Evolutionary conservation across 2,888 invertebrate genomes (phyloP).

Genomic region (Tholera decimalis): DNA sequence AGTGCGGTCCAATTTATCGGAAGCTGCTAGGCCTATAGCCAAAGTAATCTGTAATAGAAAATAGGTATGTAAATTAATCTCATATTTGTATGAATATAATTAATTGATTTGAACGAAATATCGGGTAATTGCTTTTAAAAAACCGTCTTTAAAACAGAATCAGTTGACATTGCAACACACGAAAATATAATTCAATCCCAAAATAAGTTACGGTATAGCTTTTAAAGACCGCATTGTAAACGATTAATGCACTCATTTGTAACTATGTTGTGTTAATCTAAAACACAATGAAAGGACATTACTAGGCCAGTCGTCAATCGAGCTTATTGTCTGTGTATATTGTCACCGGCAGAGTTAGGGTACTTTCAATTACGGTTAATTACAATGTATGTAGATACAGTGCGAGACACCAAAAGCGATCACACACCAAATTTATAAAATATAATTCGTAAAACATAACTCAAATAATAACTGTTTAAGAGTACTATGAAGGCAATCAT

Average conservation of each 20-base stretch:
- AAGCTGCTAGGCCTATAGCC: conserved; percentile 70
- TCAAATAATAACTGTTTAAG: rapidly evolving
- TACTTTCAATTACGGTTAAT: conserved; percentile 41
- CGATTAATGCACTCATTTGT: conserved; percentile 5
- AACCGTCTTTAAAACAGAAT: not conserved
- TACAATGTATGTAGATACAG: conserved; percentile 42
- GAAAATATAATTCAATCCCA: conserved; percentile 28
- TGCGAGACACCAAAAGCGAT: conserved; percentile 14
- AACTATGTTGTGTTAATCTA: conserved; percentile 25
- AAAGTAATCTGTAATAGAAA: conserved; percentile 77
- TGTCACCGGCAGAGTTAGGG: conserved; percentile 28
- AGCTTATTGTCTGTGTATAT: conserved; percentile 20
- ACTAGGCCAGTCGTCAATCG: conserved; percentile 30
- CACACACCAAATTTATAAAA: not conserved
- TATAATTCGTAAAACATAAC: not conserved
- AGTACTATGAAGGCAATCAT: not conserved
- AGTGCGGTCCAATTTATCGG: conserved; percentile 80
- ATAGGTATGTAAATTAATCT: not conserved
- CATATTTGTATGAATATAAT: too few relatives aligned
- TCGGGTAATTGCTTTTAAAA: not conserved
- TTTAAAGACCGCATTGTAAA: not conserved
- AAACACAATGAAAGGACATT: conserved; percentile 35
- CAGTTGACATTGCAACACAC: not conserved
- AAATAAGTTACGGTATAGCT: conserved; percentile 28
- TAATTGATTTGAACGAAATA: not conserved